Base-by-base conservation (phyloP, 2,888 invertebrate genomes). In the Seira sanloemensis region DNA sequence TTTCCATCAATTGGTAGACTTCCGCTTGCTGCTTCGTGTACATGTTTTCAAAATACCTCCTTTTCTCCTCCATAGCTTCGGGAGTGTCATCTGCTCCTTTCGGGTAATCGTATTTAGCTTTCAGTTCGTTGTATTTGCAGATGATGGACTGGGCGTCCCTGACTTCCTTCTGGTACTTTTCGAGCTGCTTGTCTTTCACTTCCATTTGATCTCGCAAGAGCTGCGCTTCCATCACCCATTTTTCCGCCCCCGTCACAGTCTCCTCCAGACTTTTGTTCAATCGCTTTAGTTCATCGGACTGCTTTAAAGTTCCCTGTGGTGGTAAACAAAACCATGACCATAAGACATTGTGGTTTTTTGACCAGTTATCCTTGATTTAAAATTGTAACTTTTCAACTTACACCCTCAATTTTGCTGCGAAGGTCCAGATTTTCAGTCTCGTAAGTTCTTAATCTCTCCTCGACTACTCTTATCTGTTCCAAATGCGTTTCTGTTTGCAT, bases 161-260 rank as follows among this genome's bases (percentile, higher is more conserved):
- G 18, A 89, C 46, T 21, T 88, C 86, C 18, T 75, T 62, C 68
- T 85, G 86, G 82, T 84, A 88, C 65, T 87, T 87, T 1, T 65
- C 54, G 16, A 88, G 26, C 26, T 88, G 88, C 12, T n/a, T 23
- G 12, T 88, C 86, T 25, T 87, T 85, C 1, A 86, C 25, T 5
- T 67, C 80, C 1, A 88, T 62, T 69, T 88, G 88, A 71, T 87
- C 87, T 23, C 88, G 79, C 1, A 85, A 58, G 9, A 86, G 76
- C 67, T 88, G 88, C 23, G 81, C 69, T 23, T 89, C 89, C 76
- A 88, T 86, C 0, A 87, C 68, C 87, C 88, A 89, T 77, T 89
- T 88, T 67, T 87, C 88, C 18, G 89, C 86, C 7, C 88, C 87
- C 37, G 76, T 79, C 81, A 87, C 88, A 2, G 85, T 85, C 25